Conservation (phyloP, 2,797 vertebrate genomes). For the Pangasius djambal region DNA sequence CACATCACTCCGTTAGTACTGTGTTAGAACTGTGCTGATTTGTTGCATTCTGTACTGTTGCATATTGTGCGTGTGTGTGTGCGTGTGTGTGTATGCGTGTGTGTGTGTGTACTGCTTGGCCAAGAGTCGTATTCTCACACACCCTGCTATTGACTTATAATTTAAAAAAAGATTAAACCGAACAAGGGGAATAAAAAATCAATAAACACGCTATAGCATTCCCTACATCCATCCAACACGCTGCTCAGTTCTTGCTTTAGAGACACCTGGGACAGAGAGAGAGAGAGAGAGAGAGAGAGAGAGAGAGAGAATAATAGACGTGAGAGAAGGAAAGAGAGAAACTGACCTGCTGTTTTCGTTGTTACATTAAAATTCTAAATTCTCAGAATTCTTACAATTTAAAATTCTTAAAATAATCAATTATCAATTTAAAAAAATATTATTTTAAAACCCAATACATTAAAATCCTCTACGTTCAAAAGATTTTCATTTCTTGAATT, state of each 20-base stretch:
- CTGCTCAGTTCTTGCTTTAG: conserved; percentile 34
- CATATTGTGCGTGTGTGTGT: conserved; percentile 2
- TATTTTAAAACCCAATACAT: neutral
- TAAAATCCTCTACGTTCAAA: neutral
- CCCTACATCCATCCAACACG: conserved; percentile 33
- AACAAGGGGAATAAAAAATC: conserved; percentile 51
- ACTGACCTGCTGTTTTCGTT: neutral
- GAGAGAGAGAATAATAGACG: conserved; percentile 10
- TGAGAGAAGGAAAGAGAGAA: neutral
- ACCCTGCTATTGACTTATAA: conserved; percentile 46
- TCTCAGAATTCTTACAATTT: neutral
- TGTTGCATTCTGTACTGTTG: conserved; percentile 1
- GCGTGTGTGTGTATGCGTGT: neutral
- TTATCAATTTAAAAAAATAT: neutral
- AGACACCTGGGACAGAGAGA: conserved; percentile 14
- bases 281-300: conserved; percentile 62
- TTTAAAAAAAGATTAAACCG: conserved; percentile 49
- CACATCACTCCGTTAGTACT: neutral
- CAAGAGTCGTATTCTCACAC: conserved; percentile 32
- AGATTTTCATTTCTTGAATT: neutral
- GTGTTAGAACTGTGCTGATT: neutral
- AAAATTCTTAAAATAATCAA: neutral
- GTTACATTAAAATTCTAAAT: neutral
- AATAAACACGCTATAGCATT: conserved; percentile 46
- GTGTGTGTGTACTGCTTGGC: conserved; percentile 14